Evolutionary conservation across 1,140 invertebrate genomes (phyloP), one percentile per base, ranked within the genome.

Genomic region (Drosophila sp.): DNA sequence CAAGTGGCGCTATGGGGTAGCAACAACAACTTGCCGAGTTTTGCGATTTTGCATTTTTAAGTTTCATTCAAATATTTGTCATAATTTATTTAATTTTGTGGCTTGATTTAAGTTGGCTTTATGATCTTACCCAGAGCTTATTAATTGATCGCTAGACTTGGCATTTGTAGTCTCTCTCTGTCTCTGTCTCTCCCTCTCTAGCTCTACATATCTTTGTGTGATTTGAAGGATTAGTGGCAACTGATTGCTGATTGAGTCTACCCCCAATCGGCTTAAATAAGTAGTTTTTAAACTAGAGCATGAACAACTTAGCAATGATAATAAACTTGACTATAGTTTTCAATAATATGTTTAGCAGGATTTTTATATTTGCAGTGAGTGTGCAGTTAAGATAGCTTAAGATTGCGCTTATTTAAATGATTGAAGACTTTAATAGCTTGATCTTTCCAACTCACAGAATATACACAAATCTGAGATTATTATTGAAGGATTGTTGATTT

Each of bases 61-160:
- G 45, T 80, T 82, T 66, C 62, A 81, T 81, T 82, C 73, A 77
- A 82, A 82, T 79, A 79, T 67, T 82, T 74, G 51, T 70, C 45
- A 69, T 74, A 74, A 70, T 63, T 74, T 71, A 74, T 70, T 45
- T 71, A 70, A 57, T 74, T 70, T 74, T 74, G 51, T 70, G 71
- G 71, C 57, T 69, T 38, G 69, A 82, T 81, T 83, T 61, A 75
- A 78, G 80, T 74, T 54, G 58, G 13, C 34, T 54, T 76, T 73
- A 65, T 61, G 77, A 38, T 29, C 32, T 40, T 63, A 59, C 18
- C n/a, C 45, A 13, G 7, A 27, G 56, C 41, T 41, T 63, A 46
- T 66, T 58, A 66, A 54, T 38, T 9, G 16, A 6, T 27, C 25
- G 46, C 29, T 51, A n/a, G 4, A 16, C 51, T 13, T 69, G 65